Evolutionary conservation across 2,797 vertebrate species (phyloP).

Genomic region (Rousettus madagascariensis): DNA sequence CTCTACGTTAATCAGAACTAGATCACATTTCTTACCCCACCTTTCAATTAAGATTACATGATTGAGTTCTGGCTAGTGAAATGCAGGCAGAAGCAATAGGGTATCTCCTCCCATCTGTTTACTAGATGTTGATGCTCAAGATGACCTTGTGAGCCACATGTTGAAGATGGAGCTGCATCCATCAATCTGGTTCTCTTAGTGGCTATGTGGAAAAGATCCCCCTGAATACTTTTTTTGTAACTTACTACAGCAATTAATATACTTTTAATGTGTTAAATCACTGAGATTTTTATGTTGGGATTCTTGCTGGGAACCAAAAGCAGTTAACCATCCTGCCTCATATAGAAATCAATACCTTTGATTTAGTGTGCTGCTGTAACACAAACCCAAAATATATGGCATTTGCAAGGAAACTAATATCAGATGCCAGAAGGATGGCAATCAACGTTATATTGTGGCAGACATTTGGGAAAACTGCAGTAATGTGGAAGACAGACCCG

Average conservation of each 20-base stretch:
- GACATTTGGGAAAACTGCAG: background rate
- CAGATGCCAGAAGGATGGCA: background rate
- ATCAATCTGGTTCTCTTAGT: background rate
- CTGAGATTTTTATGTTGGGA: constrained; percentile 31
- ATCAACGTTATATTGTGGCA: background rate
- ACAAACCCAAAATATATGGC: background rate
- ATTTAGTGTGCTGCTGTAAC: background rate
- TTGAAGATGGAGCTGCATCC: background rate
- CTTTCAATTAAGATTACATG: background rate
- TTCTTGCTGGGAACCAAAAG: background rate
- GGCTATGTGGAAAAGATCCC: background rate
- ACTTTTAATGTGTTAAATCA: background rate
- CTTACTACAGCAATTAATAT: background rate
- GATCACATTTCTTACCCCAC: background rate
- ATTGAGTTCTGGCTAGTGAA: background rate
- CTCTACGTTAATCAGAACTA: background rate
- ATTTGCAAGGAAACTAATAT: constrained; percentile 20
- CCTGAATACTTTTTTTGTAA: background rate
- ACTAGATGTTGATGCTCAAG: background rate
- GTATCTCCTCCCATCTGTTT: background rate
- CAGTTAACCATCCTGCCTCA: background rate
- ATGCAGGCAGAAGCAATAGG: background rate
- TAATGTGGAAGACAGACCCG: background rate
- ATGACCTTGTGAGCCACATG: background rate
- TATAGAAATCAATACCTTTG: background rate